Conservation (phyloP, 2,113 vertebrate genomes). For the Sebastes fasciatus region DNA sequence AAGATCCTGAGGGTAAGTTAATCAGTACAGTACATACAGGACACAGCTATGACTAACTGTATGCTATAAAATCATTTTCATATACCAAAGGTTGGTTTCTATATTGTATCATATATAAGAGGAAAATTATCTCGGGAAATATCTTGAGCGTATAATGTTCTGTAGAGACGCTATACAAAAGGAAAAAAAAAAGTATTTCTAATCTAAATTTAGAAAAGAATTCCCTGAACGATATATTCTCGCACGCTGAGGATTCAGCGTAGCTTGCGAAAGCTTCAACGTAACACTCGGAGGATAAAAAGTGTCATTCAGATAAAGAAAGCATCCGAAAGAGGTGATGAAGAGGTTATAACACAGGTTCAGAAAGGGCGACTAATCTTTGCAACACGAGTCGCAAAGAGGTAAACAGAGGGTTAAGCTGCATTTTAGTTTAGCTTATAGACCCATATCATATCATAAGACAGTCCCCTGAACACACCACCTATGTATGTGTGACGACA, state of each 20-base stretch:
- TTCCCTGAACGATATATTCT: slow-evolving; percentile 72
- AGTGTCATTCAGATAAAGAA: slow-evolving; percentile 44
- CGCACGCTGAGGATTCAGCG: slow-evolving; percentile 26
- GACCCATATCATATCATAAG: slow-evolving; percentile 26
- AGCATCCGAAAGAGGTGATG: slow-evolving; percentile 25
- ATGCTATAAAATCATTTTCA: slow-evolving; percentile 58
- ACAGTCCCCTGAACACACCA: slow-evolving; percentile 39
- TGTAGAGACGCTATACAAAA: slow-evolving; percentile 57
- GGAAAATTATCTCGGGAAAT: slow-evolving; percentile 48
- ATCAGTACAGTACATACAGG: slow-evolving; percentile 55
- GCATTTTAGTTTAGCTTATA: slow-evolving; percentile 66
- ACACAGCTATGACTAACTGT: slow-evolving; percentile 54
- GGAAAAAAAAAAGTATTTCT: slow-evolving; percentile 47
- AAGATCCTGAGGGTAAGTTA: slow-evolving; percentile 65
- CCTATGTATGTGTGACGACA: slow-evolving; percentile 13
- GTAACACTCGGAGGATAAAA: slow-evolving; percentile 35
- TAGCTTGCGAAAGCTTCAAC: slow-evolving; percentile 43
- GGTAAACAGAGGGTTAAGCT: slow-evolving; percentile 60
- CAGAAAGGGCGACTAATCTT: slow-evolving; percentile 45
- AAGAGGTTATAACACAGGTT: slow-evolving; percentile 51
- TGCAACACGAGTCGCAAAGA: slow-evolving; percentile 49
- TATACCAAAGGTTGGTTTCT: slow-evolving; percentile 44
- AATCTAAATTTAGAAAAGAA: slow-evolving; percentile 70
- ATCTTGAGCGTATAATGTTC: slow-evolving; percentile 34
- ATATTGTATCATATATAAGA: slow-evolving; percentile 33